Evolutionary conservation across 2,888 invertebrate species (phyloP), one percentile per base, ranked within the genome.

Genomic region (Amphipoea oculea): DNA sequence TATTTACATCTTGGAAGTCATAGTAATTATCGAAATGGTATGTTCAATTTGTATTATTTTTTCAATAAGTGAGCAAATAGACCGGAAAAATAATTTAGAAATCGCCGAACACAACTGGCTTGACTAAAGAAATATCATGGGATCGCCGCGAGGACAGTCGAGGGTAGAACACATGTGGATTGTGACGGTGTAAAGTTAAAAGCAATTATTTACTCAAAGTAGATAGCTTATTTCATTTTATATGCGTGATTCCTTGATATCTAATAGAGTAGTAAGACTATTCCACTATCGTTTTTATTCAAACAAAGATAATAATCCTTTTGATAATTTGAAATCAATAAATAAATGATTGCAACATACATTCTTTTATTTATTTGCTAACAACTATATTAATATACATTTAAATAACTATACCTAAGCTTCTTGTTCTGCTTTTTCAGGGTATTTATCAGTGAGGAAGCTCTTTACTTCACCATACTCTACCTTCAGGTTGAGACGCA

Each of bases 391-490:
- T 70, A 36, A 36, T 40, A 75, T 70, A 84, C 17, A 63, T 89
- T 86, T 57, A 60, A 48, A 40, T 80, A 89, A 90, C 75, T 83
- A 85, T 84, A 85, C 81, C 79, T 92, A 92, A 66, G 90, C 87
- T 91, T 95, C 88, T 71, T 92, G 91, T 80, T 94, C 94, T 40
- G 74, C 86, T 68, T 91, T 92, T 95, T 98, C 96, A 0, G 98
- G 98, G 94, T 98, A 98, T 92, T 97, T 97, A 76, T 98, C 98
- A 7, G 97, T 97, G 17, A 98, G 95, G 91, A 98, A 98, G 92
- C 98, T 98, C 86, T 97, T 97, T 0, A 98, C 91, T 86, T 98
- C 97, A 3, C 98, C 98, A 94, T 98, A 97, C 91, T 98, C 98
- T 0, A 97, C 97, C 82, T 97, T 96, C 88, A 98, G 94, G 86